Conservation (phyloP, 2,797 vertebrate species). For the Cephalopachus bancanus region DNA sequence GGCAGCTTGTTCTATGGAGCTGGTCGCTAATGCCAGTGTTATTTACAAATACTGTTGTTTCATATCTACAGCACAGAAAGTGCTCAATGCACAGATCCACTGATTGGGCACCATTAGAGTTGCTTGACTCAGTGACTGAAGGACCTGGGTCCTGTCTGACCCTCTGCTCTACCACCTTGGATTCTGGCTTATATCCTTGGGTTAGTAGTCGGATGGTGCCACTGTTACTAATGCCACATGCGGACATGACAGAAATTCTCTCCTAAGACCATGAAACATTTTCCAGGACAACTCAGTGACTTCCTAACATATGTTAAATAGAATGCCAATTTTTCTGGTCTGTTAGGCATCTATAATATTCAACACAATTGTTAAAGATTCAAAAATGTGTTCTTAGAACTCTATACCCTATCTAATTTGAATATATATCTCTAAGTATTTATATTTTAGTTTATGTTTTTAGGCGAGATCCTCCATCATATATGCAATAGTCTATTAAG, state of each 20-base stretch:
- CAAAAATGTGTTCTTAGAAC: not conserved
- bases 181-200: not conserved
- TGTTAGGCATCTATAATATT: not conserved
- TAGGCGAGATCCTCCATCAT: no score
- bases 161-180: no score
- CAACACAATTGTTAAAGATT: not conserved
- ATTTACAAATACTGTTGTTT: not conserved
- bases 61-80: not conserved
- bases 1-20: not conserved
- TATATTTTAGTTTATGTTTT: not conserved
- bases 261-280: not conserved
- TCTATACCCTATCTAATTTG: not conserved
- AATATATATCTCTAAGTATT: not conserved
- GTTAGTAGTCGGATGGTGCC: accelerated
- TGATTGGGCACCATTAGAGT: not conserved
- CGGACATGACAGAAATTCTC: accelerated
- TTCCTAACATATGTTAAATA: not conserved
- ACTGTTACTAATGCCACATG: not conserved
- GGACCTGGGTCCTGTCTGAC: not conserved
- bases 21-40: not conserved
- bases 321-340: not conserved
- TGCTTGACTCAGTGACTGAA: not conserved
- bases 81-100: not conserved
- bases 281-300: not conserved
- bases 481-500: no score